phyloP scores from a whole-genome alignment of 2,888 invertebrate species.

The Ferdinandea cuprea region DNA sequence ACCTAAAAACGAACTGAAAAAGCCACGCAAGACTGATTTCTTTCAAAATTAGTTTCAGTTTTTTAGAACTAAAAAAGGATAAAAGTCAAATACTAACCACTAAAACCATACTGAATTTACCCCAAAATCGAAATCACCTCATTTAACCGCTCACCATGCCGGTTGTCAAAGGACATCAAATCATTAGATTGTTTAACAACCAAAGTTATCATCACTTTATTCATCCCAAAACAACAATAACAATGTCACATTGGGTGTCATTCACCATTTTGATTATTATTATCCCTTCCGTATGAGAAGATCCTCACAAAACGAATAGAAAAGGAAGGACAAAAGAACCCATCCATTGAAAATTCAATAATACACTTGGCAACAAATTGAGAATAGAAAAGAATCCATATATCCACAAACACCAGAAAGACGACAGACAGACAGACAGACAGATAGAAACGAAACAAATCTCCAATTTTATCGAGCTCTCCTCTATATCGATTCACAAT shows the following conservation, averaged over 20 bases:
- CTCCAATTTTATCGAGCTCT: conserved; percentile 49
- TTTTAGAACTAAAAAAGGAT: too few relatives aligned
- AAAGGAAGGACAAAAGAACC: conserved; percentile 8
- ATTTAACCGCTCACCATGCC: neutral
- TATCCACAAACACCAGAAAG: conserved; percentile 8
- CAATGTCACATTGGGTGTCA: conserved; percentile 29
- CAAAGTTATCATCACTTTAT: conserved; percentile 33
- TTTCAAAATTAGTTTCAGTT: too few relatives aligned
- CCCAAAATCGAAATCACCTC: neutral
- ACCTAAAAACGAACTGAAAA: too few relatives aligned
- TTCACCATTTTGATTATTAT: conserved; percentile 19
- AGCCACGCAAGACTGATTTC: too few relatives aligned
- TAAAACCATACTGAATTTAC: too few relatives aligned
- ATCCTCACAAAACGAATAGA: neutral
- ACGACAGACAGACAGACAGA: conserved; percentile 16
- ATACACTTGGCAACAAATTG: conserved; percentile 46
- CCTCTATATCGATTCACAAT: conserved; percentile 45
- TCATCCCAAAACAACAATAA: conserved; percentile 3
- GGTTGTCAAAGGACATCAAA: conserved; percentile 23
- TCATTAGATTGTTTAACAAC: conserved; percentile 30
- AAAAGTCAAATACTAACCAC: too few relatives aligned
- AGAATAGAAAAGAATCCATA: conserved; percentile 26
- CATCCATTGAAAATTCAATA: conserved; percentile 59
- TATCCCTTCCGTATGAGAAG: conserved; percentile 10
- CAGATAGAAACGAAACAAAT: conserved; percentile 16